These are phyloP conservation scores for Atta texana DNA, from an alignment of 1,140 invertebrate genomes.

Conservation along the genomic window DNA sequence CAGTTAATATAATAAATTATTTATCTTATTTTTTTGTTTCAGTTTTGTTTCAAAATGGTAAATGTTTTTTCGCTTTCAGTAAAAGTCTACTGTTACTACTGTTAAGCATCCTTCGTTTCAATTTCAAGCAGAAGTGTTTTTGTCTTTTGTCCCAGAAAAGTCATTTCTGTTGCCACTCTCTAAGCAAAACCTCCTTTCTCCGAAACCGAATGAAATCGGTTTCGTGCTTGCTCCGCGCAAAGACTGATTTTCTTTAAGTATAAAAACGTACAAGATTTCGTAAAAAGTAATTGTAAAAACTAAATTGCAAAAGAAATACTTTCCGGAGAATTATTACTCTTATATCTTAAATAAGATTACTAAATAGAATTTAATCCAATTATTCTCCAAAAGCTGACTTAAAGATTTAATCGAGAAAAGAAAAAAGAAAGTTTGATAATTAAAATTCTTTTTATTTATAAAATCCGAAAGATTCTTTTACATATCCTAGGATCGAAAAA, in stretches of 20 bases:
- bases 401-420: background rate
- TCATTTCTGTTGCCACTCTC: constrained; percentile 26
- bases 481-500: background rate
- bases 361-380: constrained; percentile 16
- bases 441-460: background rate
- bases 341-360: background rate
- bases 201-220: constrained; percentile 35
- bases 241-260: constrained; percentile 42
- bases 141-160: constrained; percentile 18
- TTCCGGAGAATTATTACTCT: background rate
- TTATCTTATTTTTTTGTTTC: constrained; percentile 4
- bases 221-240: background rate
- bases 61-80: background rate
- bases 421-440: background rate
- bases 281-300: background rate
- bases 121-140: constrained; percentile 44
- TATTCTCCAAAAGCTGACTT: background rate
- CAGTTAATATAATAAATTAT: background rate
- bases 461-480: background rate
- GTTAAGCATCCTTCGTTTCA: constrained; percentile 14
- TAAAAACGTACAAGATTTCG: background rate
- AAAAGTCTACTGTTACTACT: constrained; percentile 31
- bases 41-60: background rate
- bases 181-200: constrained; percentile 35
- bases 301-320: background rate